Base-by-base conservation (phyloP, 1,140 invertebrate species). In the Hyles vespertilio region DNA sequence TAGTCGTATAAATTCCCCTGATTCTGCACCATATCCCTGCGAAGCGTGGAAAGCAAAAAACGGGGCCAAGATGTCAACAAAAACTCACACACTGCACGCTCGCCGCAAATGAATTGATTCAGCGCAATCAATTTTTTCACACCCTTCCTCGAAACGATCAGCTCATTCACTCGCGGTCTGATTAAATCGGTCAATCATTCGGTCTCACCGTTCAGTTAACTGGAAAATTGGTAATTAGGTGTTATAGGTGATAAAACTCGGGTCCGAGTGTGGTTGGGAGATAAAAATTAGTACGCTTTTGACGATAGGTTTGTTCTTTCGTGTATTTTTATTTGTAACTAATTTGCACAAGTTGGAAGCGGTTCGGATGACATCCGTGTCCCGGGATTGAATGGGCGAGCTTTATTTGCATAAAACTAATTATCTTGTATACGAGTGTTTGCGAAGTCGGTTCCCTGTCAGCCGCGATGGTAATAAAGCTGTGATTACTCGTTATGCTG, bases 221-320 rank as follows among this genome's bases (percentile, higher is more conserved):
- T 83, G 80, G 83, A 86, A 86, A 86, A 86, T 86, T 84, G 77
- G 81, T 86, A 86, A 86, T 86, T 83, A 84, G 79, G 74, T 83
- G 69, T 60, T 70, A 56, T 78, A 80, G 76, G 81, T 81, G 83
- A 86, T 86, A 84, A 79, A 78, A 65, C 59, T 61, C 34, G 57
- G 66, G 56, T 53, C 55, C 58, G 45, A 58, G 61, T 56, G 60
- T 58, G 61, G 47, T 46, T 8, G 22, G 6, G 9, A 58, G 53
- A 69, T 62, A 55, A 59, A 52, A 10, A 40, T 49, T 58, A 11
- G 22, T 44, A 43, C 9, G 45, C 22, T 2, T 45, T 10, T 12
- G 51, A 9, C 46, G 53, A 49, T 34, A 3, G 10, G 2, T 33
- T 56, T 40, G 32, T 56, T 51, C 6, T 10, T 59, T 59, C 7